Evolutionary conservation across 2,113 vertebrate species (phyloP).

Genomic region (Myrmecobius fasciatus): DNA sequence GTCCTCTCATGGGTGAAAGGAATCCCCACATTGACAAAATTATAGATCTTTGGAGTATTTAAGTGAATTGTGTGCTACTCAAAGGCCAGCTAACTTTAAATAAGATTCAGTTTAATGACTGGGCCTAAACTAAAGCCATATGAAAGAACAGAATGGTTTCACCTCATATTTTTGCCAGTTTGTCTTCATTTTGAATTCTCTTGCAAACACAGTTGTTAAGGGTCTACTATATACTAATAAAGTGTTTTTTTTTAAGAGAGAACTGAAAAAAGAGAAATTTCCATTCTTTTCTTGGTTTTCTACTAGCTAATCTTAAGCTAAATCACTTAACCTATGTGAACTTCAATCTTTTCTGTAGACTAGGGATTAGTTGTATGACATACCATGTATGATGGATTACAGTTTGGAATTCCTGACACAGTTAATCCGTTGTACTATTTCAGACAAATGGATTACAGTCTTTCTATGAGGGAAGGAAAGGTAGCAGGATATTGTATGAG

Average conservation of each 20-base stretch:
- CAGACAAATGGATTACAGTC: background rate
- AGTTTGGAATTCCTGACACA: background rate
- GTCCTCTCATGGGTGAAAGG: background rate
- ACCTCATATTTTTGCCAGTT: background rate
- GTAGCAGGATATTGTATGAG: background rate
- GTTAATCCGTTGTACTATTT: background rate
- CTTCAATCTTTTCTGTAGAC: background rate
- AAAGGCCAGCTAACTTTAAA: background rate
- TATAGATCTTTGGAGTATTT: background rate
- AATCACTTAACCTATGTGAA: background rate
- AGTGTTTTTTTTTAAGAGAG: background rate
- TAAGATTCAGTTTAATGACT: background rate
- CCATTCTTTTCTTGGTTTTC: background rate
- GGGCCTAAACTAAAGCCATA: background rate
- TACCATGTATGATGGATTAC: background rate
- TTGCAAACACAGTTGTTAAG: background rate
- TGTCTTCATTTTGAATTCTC: background rate
- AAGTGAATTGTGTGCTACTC: background rate
- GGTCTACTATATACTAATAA: background rate
- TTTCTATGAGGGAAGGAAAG: background rate
- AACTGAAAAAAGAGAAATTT: background rate
- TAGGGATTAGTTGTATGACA: background rate
- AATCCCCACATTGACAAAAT: background rate
- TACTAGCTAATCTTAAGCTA: background rate
- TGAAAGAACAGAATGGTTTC: background rate